Conservation (phyloP, 2,113 vertebrate species). For the Hippopotamus amphibius region DNA sequence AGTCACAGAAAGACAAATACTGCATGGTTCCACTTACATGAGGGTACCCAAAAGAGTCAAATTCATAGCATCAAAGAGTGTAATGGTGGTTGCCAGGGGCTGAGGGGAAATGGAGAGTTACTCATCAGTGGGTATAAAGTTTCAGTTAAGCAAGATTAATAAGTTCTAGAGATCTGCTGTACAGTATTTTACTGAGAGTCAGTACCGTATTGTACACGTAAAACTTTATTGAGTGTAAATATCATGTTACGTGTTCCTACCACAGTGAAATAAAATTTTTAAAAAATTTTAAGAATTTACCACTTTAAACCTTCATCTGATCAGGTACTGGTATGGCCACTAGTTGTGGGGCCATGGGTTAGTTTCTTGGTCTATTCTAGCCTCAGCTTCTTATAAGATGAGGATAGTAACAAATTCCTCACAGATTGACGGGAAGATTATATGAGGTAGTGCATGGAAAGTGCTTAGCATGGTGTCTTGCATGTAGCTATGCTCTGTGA, state of each 20-base stretch:
- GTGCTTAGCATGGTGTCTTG: background rate
- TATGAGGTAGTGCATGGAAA: background rate
- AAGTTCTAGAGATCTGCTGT: background rate
- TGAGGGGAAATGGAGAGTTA: background rate
- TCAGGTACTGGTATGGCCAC: background rate
- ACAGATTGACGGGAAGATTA: background rate
- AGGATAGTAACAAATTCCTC: background rate
- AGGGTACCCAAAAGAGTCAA: background rate
- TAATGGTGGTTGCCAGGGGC: background rate
- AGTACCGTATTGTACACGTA: background rate
- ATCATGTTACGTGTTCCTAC: background rate
- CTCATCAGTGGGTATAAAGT: background rate
- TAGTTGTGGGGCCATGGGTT: background rate
- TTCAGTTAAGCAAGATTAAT: background rate
- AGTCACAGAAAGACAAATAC: background rate
- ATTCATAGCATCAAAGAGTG: background rate
- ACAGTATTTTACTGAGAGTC: background rate
- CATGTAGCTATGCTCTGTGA: background rate
- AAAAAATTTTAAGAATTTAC: background rate
- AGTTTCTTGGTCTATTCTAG: background rate
- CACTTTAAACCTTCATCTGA: conserved; percentile 5
- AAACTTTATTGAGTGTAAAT: background rate
- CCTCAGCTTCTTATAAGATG: background rate
- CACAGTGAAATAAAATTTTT: background rate
- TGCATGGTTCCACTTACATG: background rate